These are phyloP conservation scores for Sciurus carolinensis DNA, from an alignment of 2,797 vertebrate species.

Conservation along the genomic window DNA sequence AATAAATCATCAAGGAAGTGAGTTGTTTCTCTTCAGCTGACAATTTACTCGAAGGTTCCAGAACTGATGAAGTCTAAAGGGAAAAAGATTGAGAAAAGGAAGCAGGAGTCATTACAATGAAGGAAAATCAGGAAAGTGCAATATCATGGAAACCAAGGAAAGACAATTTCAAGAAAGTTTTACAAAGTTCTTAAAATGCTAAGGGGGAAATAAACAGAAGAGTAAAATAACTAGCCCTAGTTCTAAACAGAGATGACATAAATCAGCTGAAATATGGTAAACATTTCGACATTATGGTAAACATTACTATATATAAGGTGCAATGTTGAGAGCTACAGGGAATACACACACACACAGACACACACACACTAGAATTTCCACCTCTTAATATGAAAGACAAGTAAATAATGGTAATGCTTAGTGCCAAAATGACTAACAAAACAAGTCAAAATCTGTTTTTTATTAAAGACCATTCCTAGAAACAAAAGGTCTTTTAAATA, in stretches of 20 bases:
- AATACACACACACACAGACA: background rate
- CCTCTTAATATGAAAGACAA: background rate
- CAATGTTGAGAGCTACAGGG: background rate
- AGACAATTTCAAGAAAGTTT: conserved; percentile 29
- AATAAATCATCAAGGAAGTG: conserved; percentile 40
- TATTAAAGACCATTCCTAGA: conserved; percentile 25
- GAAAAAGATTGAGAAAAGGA: background rate
- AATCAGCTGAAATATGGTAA: conserved; percentile 24
- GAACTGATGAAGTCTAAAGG: background rate
- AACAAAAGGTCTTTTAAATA: conserved; percentile 1
- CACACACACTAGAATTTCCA: background rate
- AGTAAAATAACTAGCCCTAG: background rate
- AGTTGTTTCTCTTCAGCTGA: conserved; percentile 24
- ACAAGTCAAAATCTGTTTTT: background rate
- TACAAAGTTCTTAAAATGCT: conserved; percentile 2
- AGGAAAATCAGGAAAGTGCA: conserved; percentile 23
- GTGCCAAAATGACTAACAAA: background rate
- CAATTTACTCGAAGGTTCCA: background rate
- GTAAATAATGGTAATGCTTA: background rate
- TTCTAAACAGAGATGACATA: conserved; percentile 17
- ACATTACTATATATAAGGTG: background rate
- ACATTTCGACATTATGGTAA: conserved; percentile 24
- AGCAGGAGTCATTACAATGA: background rate
- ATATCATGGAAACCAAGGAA: conserved; percentile 9
- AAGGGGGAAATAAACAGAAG: background rate